Evolutionary conservation across 92 coral and sea anemone genomes (phyloP), one percentile per base, ranked within the genome.

Genomic region (Montipora capitata): DNA sequence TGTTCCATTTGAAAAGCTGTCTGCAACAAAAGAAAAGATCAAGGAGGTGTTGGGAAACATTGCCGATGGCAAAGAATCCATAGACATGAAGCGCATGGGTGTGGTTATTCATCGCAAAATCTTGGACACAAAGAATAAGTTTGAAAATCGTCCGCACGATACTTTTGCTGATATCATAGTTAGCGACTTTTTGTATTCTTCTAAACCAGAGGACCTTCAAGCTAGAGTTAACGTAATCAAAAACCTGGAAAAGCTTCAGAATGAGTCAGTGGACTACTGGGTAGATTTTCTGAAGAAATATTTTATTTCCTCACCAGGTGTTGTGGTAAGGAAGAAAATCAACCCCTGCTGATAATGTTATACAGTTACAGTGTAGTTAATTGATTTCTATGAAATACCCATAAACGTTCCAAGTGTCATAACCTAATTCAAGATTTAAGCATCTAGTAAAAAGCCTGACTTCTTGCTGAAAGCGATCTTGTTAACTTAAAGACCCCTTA

Each of bases 71-170:
- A 94, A 77, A 63, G 96, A 94, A 76, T 80, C 20, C 43, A 81
- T 97, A 15, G 99, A 97, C 85, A 95, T 94, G 99, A 91, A 89
- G 3, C 96, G 98, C 64, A 87, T 97, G 94, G 92, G 89, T 56
- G 88, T 98, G 4, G 95, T 97, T 42, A 92, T 97, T 69, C 96
- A 97, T 79, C 80, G 98, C 38, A 90, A 96, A 80, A 86, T 97
- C 49, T 91, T 97, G 44, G 98, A 94, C 68, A 87, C 94, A 39
- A 97, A 96, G 88, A 94, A 97, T 76, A 88, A 83, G 81, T 85
- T 96, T 48, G 99, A 97, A 77, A 94, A 97, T 79, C 74, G 90
- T 73, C 97, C 99, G 0, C 99, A 97, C 67, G 94, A 92, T 51
- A 95, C 97, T 0, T 89, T 97, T 68, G 99, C 99, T 16, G 95